Conservation (phyloP, 2,113 vertebrate genomes). For the Carollia perspicillata region DNA sequence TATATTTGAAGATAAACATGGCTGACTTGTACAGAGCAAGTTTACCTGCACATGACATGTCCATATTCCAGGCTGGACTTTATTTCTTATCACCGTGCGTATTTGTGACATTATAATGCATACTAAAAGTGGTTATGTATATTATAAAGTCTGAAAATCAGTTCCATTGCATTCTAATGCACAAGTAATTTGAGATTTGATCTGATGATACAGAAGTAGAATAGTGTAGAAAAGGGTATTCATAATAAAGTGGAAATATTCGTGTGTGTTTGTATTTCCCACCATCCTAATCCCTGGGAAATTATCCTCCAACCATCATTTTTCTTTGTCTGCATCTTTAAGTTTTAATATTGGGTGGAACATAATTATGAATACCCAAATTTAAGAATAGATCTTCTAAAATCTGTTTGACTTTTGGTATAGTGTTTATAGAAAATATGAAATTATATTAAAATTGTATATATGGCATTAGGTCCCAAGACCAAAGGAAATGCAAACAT, state of each 20-base stretch:
- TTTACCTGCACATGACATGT: not conserved
- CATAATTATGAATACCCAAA: not conserved
- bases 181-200: not conserved
- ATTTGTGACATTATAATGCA: not conserved
- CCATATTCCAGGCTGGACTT: not conserved
- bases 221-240: not conserved
- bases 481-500: not conserved
- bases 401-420: not conserved
- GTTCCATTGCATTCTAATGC: not conserved
- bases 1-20: not conserved
- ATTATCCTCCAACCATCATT: not conserved
- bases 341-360: not conserved
- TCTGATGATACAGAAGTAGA: not conserved
- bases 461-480: not conserved
- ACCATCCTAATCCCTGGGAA: not conserved
- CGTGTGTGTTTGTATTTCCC: not conserved
- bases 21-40: not conserved
- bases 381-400: not conserved
- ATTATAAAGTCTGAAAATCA: not conserved
- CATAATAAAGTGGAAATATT: not conserved
- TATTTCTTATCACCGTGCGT: not conserved
- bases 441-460: not conserved
- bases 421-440: not conserved
- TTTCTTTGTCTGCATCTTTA: not conserved
- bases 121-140: not conserved